Conservation (phyloP, 2,113 vertebrate species). For the Mormyrus iriodes region DNA sequence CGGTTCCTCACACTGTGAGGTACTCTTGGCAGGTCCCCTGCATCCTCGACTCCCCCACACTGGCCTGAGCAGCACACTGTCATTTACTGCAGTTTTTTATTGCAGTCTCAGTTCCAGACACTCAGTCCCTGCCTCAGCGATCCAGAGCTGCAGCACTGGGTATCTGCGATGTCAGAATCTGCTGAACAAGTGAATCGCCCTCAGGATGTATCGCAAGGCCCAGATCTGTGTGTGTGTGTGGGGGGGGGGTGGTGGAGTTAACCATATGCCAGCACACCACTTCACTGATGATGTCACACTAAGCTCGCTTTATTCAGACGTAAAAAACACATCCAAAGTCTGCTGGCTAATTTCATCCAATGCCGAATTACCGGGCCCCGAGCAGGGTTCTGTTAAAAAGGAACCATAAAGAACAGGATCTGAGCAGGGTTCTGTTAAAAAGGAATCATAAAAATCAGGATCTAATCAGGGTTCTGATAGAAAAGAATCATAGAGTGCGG, state of each 20-base stretch:
- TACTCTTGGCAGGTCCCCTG: not conserved
- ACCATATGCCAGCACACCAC: not conserved
- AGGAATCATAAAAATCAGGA: no score
- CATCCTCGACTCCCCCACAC: not conserved
- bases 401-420: not conserved
- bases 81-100: not conserved
- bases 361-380: not conserved
- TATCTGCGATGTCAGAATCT: conserved; percentile 15
- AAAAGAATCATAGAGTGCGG: no score
- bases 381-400: not conserved
- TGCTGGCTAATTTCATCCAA: not conserved
- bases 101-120: not conserved
- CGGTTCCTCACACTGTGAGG: not conserved
- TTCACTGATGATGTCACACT: not conserved
- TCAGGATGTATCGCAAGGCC: not conserved
- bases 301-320: not conserved
- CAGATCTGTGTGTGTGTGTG: not conserved
- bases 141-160: not conserved
- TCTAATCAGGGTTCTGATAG: no score
- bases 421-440: not conserved
- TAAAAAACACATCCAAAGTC: not conserved
- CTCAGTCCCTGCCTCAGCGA: not conserved
- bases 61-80: not conserved
- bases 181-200: conserved; percentile 2
- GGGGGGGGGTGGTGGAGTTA: not conserved